These are phyloP conservation scores for Drosophila lowei DNA, from an alignment of 1,140 invertebrate species.

Conservation along the genomic window DNA sequence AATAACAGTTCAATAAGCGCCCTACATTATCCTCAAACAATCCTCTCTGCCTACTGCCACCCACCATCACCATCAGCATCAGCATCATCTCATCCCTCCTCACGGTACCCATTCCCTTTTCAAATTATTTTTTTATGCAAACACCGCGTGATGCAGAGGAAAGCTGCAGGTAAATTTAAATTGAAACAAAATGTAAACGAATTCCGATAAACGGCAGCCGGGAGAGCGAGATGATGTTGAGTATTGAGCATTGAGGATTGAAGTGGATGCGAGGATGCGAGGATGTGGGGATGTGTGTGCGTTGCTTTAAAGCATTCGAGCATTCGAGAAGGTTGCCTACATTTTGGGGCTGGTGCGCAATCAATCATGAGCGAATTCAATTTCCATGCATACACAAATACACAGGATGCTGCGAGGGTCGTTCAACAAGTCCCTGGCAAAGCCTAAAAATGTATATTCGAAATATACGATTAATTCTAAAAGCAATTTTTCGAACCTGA, in stretches of 20 bases:
- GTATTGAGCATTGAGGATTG: constrained; percentile 11
- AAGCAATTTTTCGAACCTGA: no score
- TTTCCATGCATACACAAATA: constrained; percentile 53
- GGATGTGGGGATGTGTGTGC: background rate
- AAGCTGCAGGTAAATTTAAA: constrained; percentile 59
- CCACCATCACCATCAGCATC: background rate
- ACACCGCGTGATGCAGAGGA: constrained; percentile 35
- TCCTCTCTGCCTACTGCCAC: no score
- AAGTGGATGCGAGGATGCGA: background rate
- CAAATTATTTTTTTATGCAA: constrained; percentile 38
- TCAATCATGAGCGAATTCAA: constrained; percentile 79
- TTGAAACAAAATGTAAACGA: constrained; percentile 73
- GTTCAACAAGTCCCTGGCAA: background rate
- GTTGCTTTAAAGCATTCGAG: constrained; percentile 29
- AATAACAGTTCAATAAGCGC: no score
- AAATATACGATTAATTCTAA: constrained; percentile 7
- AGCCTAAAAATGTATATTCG: background rate
- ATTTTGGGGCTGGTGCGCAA: constrained; percentile 61
- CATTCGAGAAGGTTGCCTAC: constrained; percentile 53
- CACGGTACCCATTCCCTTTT: background rate
- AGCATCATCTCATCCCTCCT: background rate
- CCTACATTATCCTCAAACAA: no score
- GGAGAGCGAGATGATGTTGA: constrained; percentile 14
- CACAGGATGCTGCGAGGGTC: constrained; percentile 2
- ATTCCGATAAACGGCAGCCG: constrained; percentile 26